Evolutionary conservation across 2,797 vertebrate genomes (phyloP), one percentile per base, ranked within the genome.

Genomic region (Sardinella longiceps): DNA sequence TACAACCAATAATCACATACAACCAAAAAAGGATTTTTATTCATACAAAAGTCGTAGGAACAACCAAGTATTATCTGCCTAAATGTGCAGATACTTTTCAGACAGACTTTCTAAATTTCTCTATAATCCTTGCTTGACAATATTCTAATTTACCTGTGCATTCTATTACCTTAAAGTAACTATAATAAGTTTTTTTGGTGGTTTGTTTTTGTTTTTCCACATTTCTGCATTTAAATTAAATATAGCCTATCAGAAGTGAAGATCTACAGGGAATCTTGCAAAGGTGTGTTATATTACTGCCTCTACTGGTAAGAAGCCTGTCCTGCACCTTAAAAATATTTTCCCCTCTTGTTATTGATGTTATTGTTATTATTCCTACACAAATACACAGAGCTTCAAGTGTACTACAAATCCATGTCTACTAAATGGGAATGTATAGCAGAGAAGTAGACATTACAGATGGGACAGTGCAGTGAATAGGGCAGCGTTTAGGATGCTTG

Each of bases 251-350:
- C 56, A 6, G 56, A n/a, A 9, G n/a, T n/a, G 14, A n/a, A 58
- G 23, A 58, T 58, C 56, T 58, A 5, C 56, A 58, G 23, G 20
- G 51, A 58, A 6, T 48, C 58, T 25, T 63, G n/a, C 9, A 63
- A 63, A 63, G 11, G 60, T 10, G 2, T 66, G 70, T 50, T 74
- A 83, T 81, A 25, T 33, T 83, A 56, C 77, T 80, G 70, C 58
- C 60, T 81, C 86, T 83, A 28, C 85, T 84, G 85, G 84, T 51
- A n/a, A 81, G 28, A 85, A 25, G 48, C 20, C 2, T 2, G 23
- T 33, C 30, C 33, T 83, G 77, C 77, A 86, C 30, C 48, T 66
- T 80, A 37, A 28, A 51, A 51, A 11, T 12, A 25, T 81, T 45
- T 46, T 20, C 28, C 2, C 0, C 60, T 11, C 6, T 30, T 5